A percentile compares a stretch with the other conserved stretches of the same genome.
Evolutionary conservation across 2,888 invertebrate species (phyloP).

Genomic region (Alloscopus bannaensis): DNA sequence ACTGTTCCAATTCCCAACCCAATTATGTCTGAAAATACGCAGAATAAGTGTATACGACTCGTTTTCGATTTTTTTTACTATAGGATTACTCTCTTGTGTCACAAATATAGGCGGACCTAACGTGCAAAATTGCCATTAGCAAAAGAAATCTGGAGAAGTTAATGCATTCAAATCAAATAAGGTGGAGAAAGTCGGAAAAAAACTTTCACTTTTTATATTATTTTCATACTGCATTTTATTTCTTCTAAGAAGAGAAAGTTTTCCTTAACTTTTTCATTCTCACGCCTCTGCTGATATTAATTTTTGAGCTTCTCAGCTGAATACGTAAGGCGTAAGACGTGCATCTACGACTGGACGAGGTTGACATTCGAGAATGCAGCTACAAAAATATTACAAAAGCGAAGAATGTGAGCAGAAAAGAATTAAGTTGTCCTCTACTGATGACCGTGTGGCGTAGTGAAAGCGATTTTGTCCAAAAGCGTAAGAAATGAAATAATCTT

Average conservation of each 20-base stretch:
- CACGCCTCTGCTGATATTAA: not conserved
- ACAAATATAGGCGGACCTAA: not conserved
- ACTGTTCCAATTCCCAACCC: too few relatives aligned
- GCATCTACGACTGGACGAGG: too few relatives aligned
- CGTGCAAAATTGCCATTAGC: not conserved
- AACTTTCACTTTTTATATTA: conserved; percentile 21
- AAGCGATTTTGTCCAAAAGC: too few relatives aligned
- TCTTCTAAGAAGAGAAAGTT: not conserved
- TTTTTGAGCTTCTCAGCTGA: not conserved
- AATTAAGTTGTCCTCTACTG: too few relatives aligned
- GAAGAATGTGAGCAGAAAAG: too few relatives aligned
- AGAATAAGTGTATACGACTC: not conserved
- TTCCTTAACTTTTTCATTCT: not conserved
- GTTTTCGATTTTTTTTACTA: not conserved
- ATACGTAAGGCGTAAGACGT: not conserved
- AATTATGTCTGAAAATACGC: not conserved
- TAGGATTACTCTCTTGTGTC: too few relatives aligned
- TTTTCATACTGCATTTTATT: conserved; percentile 7
- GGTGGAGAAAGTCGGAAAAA: not conserved
- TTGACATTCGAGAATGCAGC: too few relatives aligned
- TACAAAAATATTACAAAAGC: too few relatives aligned
- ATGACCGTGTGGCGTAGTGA: too few relatives aligned
- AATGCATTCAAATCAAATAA: conserved; percentile 10
- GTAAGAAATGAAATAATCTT: not conserved
- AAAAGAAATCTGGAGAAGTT: not conserved